phyloP scores from a whole-genome alignment of 2,888 invertebrate species.

The Protodeltote pygarga region DNA sequence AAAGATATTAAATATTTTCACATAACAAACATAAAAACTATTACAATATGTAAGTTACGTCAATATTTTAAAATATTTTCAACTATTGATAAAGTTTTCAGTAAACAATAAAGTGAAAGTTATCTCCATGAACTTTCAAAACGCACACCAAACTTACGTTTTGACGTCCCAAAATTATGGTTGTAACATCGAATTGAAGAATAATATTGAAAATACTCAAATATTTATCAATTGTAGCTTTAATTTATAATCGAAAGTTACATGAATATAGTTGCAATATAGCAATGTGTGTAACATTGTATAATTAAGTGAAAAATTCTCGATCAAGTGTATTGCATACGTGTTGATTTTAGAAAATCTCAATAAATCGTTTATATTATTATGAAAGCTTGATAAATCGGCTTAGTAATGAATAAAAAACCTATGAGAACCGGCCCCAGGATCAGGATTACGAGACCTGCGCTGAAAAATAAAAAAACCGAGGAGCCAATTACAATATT shows the following conservation, averaged over 20 bases:
- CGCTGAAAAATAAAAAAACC: slow-evolving; percentile 57
- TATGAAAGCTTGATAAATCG: slow-evolving; percentile 39
- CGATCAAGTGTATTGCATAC: slow-evolving; percentile 49
- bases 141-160: slow-evolving; percentile 48
- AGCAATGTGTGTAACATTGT: slow-evolving; percentile 9
- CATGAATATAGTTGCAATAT: slow-evolving; percentile 2
- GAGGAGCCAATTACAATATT: slow-evolving; percentile 55
- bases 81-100: background rate
- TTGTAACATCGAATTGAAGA: slow-evolving; percentile 42
- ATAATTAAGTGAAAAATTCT: slow-evolving; percentile 11
- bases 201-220: slow-evolving; percentile 20
- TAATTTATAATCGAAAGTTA: slow-evolving; percentile 18
- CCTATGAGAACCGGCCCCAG: slow-evolving; percentile 72
- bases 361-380: slow-evolving; percentile 26
- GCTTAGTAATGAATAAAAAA: slow-evolving; percentile 78
- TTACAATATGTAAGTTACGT: too few species aligned
- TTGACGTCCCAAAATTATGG: slow-evolving; percentile 46
- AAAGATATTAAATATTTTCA: too few species aligned
- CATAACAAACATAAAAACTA: too few species aligned
- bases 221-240: slow-evolving; percentile 38
- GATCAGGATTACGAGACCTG: slow-evolving; percentile 74
- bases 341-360: slow-evolving; percentile 49
- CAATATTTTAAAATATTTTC: background rate
- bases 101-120: slow-evolving; percentile 40
- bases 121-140: slow-evolving; percentile 21